phyloP scores from a whole-genome alignment of 2,113 vertebrate genomes.

The Lepus europaeus region DNA sequence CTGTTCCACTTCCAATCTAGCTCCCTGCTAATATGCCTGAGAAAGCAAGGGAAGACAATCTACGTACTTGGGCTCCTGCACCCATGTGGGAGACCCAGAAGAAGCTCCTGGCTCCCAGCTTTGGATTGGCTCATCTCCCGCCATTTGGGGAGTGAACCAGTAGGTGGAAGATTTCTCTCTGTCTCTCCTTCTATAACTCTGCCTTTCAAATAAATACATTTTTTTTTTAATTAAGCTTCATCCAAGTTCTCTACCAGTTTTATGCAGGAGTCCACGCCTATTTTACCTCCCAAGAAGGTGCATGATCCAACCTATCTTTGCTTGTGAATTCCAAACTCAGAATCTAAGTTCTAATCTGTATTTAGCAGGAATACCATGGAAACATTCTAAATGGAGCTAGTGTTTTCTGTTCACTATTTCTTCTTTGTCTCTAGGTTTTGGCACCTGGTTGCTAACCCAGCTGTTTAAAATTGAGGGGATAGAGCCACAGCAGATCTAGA shows the following conservation, averaged over 20 bases:
- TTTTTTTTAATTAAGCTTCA: too few species aligned
- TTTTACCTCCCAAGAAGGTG: neutral
- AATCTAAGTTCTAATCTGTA: neutral
- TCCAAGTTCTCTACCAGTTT: neutral
- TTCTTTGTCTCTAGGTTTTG: constrained; percentile 62
- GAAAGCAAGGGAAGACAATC: too few species aligned
- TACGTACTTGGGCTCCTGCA: too few species aligned
- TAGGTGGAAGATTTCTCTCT: too few species aligned
- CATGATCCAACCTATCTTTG: neutral
- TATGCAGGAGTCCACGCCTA: neutral
- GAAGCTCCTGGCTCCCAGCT: too few species aligned
- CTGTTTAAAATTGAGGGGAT: constrained; percentile 45
- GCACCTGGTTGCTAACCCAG: constrained; percentile 52
- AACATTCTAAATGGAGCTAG: neutral
- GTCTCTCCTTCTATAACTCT: too few species aligned
- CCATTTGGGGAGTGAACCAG: too few species aligned
- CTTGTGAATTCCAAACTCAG: neutral
- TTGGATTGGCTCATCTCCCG: too few species aligned
- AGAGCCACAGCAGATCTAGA: constrained; percentile 20
- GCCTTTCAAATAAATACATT: too few species aligned
- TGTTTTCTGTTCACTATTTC: constrained; percentile 50
- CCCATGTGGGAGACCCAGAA: too few species aligned
- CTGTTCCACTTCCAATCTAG: too few species aligned
- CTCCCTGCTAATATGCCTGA: too few species aligned
- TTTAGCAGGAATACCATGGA: constrained; percentile 47